Evolutionary conservation across 2,113 vertebrate species (phyloP).

Genomic region (Larimichthys crocea): DNA sequence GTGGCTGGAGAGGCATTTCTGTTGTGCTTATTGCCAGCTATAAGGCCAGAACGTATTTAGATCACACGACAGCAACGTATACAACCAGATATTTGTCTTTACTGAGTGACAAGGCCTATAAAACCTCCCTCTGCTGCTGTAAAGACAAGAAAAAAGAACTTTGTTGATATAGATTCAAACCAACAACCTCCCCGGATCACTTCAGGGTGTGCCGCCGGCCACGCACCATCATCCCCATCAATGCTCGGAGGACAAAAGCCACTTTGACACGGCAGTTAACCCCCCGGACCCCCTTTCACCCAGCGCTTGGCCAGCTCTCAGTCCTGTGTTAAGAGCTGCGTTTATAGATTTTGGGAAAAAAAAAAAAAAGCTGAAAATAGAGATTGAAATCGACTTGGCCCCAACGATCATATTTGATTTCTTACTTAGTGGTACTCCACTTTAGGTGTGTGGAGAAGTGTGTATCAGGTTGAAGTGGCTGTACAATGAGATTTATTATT

Average conservation of each 20-base stretch:
- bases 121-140: slow-evolving; percentile 23
- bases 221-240: neutral
- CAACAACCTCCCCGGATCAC: slow-evolving; percentile 35
- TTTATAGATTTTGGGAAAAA: slow-evolving; percentile 58
- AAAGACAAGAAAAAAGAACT: slow-evolving; percentile 16
- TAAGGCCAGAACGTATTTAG: slow-evolving; percentile 50
- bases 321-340: slow-evolving; percentile 48
- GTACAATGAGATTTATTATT: neutral
- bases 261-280: slow-evolving; percentile 60
- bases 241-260: slow-evolving; percentile 56
- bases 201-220: slow-evolving; percentile 1
- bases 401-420: slow-evolving; percentile 52
- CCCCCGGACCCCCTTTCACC: slow-evolving; percentile 51
- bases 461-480: neutral
- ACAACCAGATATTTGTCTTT: slow-evolving; percentile 43
- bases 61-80: slow-evolving; percentile 50
- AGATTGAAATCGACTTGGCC: slow-evolving; percentile 62
- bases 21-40: slow-evolving; percentile 59
- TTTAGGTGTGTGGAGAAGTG: slow-evolving; percentile 1
- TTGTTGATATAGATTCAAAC: slow-evolving; percentile 45
- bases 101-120: slow-evolving; percentile 40
- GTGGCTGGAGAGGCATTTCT: slow-evolving; percentile 70
- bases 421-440: slow-evolving; percentile 30
- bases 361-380: slow-evolving; percentile 51
- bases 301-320: slow-evolving; percentile 34